Evolutionary conservation across 1,140 invertebrate species (phyloP).

Genomic region (Calliphora vicina): DNA sequence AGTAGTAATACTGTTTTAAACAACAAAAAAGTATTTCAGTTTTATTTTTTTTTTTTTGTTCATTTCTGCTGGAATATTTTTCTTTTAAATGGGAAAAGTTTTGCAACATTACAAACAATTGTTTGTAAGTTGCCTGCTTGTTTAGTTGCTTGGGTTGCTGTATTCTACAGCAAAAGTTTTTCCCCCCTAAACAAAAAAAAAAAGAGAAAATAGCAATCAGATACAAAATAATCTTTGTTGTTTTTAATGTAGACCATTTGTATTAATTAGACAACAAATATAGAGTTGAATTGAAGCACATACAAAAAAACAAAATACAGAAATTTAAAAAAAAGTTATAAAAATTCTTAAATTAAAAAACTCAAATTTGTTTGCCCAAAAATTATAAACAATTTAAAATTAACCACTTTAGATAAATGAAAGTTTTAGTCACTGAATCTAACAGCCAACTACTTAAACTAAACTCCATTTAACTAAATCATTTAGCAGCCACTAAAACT

Average conservation of each 20-base stretch:
- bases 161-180: neutral
- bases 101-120: conserved; percentile 20
- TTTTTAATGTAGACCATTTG: conserved; percentile 32
- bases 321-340: neutral
- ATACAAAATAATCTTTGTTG: conserved; percentile 34
- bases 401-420: neutral
- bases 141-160: neutral
- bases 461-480: neutral
- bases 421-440: neutral
- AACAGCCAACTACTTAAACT: neutral
- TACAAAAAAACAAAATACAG: too few species aligned
- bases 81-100: conserved; percentile 21
- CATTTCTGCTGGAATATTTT: neutral
- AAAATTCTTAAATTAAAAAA: neutral
- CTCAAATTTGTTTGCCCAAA: neutral
- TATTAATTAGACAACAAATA: conserved; percentile 31
- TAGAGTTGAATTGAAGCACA: neutral
- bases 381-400: neutral
- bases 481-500: conserved; percentile 24
- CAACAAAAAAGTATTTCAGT: neutral
- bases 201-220: neutral
- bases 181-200: neutral
- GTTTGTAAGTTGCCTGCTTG: neutral
- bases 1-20: neutral
- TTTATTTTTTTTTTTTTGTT: neutral